Percentiles rank a stretch among this genome's conserved stretches.
Evolutionary conservation across 1,140 invertebrate species (phyloP).

Genomic region (Oncopeltus fasciatus): DNA sequence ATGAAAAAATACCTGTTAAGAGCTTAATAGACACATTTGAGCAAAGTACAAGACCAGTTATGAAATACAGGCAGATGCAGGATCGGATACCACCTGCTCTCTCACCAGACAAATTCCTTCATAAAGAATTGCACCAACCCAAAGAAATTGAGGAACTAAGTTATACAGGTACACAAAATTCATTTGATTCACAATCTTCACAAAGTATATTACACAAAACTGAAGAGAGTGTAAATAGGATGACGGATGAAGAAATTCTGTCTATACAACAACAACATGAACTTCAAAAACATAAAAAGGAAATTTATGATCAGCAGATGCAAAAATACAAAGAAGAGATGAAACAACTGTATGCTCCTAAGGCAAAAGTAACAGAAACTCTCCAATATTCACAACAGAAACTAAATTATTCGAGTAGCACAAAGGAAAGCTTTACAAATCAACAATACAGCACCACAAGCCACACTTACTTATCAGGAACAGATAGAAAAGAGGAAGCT

Average conservation of each 20-base stretch:
- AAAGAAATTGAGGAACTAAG: neutral
- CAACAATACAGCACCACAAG: too few species aligned
- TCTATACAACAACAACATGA: conserved; percentile 13
- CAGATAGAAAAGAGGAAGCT: too few species aligned
- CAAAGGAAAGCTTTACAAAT: too few species aligned
- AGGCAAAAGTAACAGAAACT: neutral
- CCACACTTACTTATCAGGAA: too few species aligned
- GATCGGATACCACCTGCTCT: conserved; percentile 20
- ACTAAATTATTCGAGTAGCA: too few species aligned
- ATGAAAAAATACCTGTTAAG: conserved; percentile 44
- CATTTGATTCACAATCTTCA: neutral
- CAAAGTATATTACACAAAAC: too few species aligned
- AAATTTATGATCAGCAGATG: conserved; percentile 15
- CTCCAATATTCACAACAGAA: neutral
- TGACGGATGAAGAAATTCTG: conserved; percentile 14
- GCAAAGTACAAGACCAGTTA: conserved; percentile 37
- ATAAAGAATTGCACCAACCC: neutral
- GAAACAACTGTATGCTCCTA: neutral
- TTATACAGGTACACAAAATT: neutral
- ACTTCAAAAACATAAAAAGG: conserved; percentile 9
- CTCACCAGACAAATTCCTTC: neutral
- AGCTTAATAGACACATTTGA: conserved; percentile 47
- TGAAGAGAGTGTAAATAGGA: neutral
- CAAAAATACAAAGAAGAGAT: conserved; percentile 17
- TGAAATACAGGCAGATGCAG: conserved; percentile 40